phyloP scores from a whole-genome alignment of 2,888 invertebrate genomes.

The Xestoiulus laeticollis region DNA sequence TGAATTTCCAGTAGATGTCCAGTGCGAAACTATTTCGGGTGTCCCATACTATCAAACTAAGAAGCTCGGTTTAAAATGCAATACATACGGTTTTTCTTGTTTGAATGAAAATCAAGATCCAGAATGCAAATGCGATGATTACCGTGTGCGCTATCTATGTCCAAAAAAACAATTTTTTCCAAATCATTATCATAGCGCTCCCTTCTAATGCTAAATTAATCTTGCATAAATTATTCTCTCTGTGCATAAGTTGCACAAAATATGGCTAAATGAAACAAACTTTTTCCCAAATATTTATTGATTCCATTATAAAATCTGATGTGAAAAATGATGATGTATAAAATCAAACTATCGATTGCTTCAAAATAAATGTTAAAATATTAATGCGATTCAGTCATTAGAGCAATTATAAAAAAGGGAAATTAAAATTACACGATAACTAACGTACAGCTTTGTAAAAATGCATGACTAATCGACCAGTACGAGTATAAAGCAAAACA shows the following conservation, averaged over 20 bases:
- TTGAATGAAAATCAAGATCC: conserved; percentile 45
- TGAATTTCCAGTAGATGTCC: conserved; percentile 47
- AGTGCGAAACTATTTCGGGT: conserved; percentile 50
- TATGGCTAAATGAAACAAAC: neutral
- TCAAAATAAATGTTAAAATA: neutral
- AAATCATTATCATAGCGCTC: conserved; percentile 43
- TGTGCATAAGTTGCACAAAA: neutral
- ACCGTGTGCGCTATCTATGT: conserved; percentile 44
- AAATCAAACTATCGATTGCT: neutral
- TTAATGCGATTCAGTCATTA: too few species aligned
- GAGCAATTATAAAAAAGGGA: too few species aligned
- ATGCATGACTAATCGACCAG: neutral
- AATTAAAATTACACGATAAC: too few species aligned
- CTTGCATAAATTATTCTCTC: neutral
- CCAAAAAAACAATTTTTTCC: conserved; percentile 38
- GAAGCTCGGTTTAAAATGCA: conserved; percentile 45
- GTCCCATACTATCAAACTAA: conserved; percentile 48
- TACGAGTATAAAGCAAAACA: neutral
- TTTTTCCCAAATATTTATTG: conserved; percentile 7
- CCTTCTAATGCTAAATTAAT: neutral
- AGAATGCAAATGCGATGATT: conserved; percentile 48
- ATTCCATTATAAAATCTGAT: conserved; percentile 22
- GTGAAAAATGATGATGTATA: neutral
- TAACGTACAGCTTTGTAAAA: neutral
- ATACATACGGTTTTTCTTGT: conserved; percentile 46